A percentile compares a stretch with the other conserved stretches of the same genome.
Conservation (phyloP, 2,113 vertebrate species). For the Panurus biarmicus region DNA sequence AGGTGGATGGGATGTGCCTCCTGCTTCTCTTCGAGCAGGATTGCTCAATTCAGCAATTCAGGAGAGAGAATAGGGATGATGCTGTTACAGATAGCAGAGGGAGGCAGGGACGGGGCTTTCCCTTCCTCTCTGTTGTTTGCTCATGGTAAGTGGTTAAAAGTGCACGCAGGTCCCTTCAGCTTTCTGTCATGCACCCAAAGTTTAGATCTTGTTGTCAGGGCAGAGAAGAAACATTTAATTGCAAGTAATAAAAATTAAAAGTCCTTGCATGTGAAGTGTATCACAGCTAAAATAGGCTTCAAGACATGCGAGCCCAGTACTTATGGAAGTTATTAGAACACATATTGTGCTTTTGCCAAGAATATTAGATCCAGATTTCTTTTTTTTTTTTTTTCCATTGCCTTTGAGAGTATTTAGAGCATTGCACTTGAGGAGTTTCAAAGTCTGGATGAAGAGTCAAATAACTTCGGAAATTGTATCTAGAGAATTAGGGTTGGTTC, state of each 20-base stretch:
- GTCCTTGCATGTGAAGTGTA: neutral
- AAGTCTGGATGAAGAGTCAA: neutral
- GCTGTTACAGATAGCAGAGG: neutral
- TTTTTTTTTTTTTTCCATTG: neutral
- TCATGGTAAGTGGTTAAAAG: neutral
- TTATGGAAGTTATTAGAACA: neutral
- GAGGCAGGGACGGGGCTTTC: neutral
- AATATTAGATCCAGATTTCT: neutral
- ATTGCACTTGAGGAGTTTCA: neutral
- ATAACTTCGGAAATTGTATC: neutral
- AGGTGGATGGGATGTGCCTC: neutral
- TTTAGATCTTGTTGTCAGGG: neutral
- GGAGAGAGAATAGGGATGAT: neutral
- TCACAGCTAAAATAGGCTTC: neutral
- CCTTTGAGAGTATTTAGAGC: neutral
- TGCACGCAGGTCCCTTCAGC: neutral
- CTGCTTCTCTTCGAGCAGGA: neutral
- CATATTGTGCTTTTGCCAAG: neutral
- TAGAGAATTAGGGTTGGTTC: neutral
- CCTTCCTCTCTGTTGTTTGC: neutral
- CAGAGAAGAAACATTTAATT: neutral
- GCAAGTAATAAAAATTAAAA: neutral
- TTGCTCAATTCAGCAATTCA: neutral
- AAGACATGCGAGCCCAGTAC: accelerated
- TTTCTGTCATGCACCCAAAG: neutral